Evolutionary conservation across 2,797 vertebrate genomes (phyloP), one percentile per base, ranked within the genome.

Genomic region (Acanthurus tractus): DNA sequence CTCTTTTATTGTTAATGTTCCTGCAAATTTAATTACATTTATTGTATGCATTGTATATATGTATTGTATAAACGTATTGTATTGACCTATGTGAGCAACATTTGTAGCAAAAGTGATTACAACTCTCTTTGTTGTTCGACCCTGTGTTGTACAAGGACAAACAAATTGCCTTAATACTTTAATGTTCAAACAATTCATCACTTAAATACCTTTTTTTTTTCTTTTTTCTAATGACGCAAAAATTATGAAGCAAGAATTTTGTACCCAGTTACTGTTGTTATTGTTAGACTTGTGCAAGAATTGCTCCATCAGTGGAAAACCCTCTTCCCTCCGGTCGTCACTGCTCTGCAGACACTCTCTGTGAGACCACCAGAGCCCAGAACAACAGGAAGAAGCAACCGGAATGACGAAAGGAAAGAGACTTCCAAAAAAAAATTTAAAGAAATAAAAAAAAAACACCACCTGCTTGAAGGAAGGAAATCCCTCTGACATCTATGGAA

Each of bases 401-500:
- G 3, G 42, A 68, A 71, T 42, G 22, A 82, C 68, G 62, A 77
- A 42, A 59, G 72, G 50, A 59, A 74, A 25, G n/a, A 40, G 23
- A 20, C 15, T 58, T 23, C 17, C 6, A 13, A 36, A 38, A 22
- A 68, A 23, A 17, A 62, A 61, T 36, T 9, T 40, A 44, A 76
- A 38, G 58, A 58, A 15, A n/a, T 61, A 22, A 65, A 58, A 15
- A n/a, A 57, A 22, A 65, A 3, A 49, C 1, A 3, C 7, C 57
- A 66, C 54, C 69, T 70, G 63, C 77, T 54, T 10, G 4, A 46
- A 63, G 29, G 56, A 62, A 69, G 52, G 23, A 81, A 86, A 87
- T 77, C 74, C 81, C 52, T 63, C 45, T 1, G 29, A 86, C 69
- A 46, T 64, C 58, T 62, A 63, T 87, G 79, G 46, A 85, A 84